phyloP scores from a whole-genome alignment of 2,888 invertebrate species.

The Synanthedon vespiformis region DNA sequence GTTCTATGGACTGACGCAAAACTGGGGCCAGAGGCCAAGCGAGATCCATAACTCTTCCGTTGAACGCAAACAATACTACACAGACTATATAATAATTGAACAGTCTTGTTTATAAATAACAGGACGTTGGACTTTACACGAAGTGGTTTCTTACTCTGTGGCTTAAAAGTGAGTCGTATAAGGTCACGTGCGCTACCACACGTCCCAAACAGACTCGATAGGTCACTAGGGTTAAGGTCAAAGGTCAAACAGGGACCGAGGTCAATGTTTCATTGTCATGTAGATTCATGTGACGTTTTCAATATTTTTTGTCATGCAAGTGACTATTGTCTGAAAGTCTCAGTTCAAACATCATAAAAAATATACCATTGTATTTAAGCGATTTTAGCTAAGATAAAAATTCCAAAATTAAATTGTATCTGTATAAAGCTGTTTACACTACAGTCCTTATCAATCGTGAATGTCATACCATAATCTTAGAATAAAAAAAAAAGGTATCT shows the following conservation, averaged over 20 bases:
- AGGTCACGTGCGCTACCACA: slow-evolving; percentile 33
- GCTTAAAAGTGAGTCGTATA: slow-evolving; percentile 13
- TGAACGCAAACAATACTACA: slow-evolving; percentile 26
- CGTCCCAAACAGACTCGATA: slow-evolving; percentile 45
- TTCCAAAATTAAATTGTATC: no score
- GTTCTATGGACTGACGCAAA: slow-evolving; percentile 57
- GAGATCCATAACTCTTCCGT: slow-evolving; percentile 48
- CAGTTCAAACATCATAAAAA: no score
- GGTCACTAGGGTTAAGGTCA: slow-evolving; percentile 40
- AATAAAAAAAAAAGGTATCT: no score
- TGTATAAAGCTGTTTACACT: no score
- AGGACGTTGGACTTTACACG: slow-evolving; percentile 2
- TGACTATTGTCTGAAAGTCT: slow-evolving; percentile 7
- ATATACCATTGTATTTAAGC: no score
- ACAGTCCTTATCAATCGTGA: no score
- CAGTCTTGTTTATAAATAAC: slow-evolving; percentile 3
- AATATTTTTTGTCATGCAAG: slow-evolving; percentile 29
- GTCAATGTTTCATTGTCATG: slow-evolving; percentile 61
- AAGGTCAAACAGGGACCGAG: slow-evolving; percentile 35
- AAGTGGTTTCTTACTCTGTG: slow-evolving; percentile 2
- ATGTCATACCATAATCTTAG: no score
- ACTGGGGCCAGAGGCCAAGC: slow-evolving; percentile 46
- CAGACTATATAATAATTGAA: slow-evolving; percentile 13
- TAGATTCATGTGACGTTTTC: slow-evolving; percentile 34
- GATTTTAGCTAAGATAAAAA: no score